A percentile compares a stretch with the other conserved stretches of the same genome.
phyloP scores from a whole-genome alignment of 2,888 invertebrate genomes.

The Marasmarcha lunaedactyla region DNA sequence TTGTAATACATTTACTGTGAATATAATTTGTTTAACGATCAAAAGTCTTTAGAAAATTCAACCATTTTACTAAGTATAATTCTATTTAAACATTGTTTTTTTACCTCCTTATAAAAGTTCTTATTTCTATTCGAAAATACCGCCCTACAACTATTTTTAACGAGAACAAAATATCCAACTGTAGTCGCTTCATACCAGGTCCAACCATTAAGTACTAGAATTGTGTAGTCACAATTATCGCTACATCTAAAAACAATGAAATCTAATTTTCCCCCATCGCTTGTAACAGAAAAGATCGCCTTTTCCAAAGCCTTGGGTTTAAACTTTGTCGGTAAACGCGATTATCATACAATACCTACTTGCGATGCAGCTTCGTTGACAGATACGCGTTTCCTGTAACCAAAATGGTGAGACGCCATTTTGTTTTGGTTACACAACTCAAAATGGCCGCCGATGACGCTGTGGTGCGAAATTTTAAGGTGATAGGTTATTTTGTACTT shows the following conservation, averaged over 20 bases:
- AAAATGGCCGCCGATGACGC: constrained; percentile 37
- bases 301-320: background rate
- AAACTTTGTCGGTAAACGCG: constrained; percentile 51
- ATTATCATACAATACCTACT: constrained; percentile 69
- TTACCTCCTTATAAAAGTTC: too few relatives aligned
- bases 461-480: constrained; percentile 4
- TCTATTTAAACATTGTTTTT: too few relatives aligned
- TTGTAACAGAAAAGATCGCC: background rate
- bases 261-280: background rate
- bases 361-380: constrained; percentile 59
- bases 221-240: too few relatives aligned
- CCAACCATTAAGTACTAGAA: too few relatives aligned
- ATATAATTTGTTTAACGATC: too few relatives aligned
- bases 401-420: constrained; percentile 57
- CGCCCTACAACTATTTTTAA: too few relatives aligned
- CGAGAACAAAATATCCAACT: too few relatives aligned
- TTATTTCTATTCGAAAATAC: too few relatives aligned
- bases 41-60: too few relatives aligned
- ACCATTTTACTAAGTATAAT: too few relatives aligned
- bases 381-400: constrained; percentile 65
- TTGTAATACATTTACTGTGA: too few relatives aligned
- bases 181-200: background rate
- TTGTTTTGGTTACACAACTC: constrained; percentile 40
- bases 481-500: background rate
- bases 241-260: too few relatives aligned